Evolutionary conservation across 1,140 invertebrate genomes (phyloP).

Genomic region (Melanaphis sacchari): DNA sequence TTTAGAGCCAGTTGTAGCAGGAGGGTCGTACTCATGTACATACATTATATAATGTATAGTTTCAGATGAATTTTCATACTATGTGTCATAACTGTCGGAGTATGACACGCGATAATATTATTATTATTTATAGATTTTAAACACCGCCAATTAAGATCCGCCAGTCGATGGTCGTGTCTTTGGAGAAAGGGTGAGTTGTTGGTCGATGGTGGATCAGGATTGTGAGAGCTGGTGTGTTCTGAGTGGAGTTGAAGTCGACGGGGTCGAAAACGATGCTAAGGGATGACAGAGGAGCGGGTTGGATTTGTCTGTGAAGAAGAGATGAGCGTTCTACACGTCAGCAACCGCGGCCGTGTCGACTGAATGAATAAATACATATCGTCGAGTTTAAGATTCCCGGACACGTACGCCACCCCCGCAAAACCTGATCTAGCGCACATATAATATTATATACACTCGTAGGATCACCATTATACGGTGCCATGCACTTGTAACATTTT

Average conservation of each 20-base stretch:
- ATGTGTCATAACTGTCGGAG: not conserved
- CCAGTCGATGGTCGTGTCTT: not conserved
- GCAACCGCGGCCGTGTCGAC: not conserved
- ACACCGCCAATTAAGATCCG: not conserved
- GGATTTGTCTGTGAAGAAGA: not conserved
- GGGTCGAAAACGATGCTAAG: not conserved
- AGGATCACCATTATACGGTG: conserved; percentile 1
- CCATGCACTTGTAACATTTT: not conserved
- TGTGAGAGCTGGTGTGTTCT: not conserved
- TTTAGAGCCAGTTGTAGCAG: not conserved
- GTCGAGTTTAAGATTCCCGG: conserved; percentile 20
- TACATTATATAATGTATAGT: not conserved
- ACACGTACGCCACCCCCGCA: not conserved
- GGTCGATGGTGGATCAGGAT: not conserved
- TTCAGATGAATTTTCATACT: not conserved
- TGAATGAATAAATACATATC: conserved; percentile 29
- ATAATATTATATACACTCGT: conserved; percentile 25
- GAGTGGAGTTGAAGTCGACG: not conserved
- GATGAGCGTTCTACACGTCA: not conserved
- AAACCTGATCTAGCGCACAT: not conserved
- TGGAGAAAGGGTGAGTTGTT: not conserved
- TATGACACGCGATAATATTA: not conserved
- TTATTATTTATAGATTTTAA: not conserved
- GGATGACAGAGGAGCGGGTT: not conserved
- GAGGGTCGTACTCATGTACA: not conserved